Evolutionary conservation across 1,140 invertebrate genomes (phyloP).

Genomic region (Octopus sinensis): DNA sequence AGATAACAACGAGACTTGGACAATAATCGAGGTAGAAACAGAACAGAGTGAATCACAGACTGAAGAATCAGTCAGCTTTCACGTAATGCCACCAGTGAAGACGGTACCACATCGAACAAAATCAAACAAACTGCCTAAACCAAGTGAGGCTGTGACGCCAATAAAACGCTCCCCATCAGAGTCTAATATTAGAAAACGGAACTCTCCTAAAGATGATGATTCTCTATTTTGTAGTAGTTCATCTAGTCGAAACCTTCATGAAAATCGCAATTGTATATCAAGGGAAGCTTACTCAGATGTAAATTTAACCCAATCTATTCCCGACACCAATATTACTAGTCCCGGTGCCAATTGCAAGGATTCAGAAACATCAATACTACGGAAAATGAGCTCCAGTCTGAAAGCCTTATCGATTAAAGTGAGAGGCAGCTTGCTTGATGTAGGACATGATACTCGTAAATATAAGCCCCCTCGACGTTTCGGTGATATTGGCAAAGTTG

Average conservation of each 20-base stretch:
- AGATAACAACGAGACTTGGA: background rate
- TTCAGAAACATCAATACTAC: background rate
- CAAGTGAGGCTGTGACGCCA: background rate
- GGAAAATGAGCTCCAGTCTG: slow-evolving; percentile 15
- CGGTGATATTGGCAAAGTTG: slow-evolving; percentile 11
- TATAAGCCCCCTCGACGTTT: slow-evolving; percentile 3
- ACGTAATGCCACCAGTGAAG: background rate
- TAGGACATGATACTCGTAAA: slow-evolving; percentile 8
- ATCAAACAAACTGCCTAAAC: slow-evolving; percentile 5
- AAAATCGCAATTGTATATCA: background rate
- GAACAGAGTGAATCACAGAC: background rate
- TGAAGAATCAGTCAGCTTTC: background rate
- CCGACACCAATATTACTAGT: background rate
- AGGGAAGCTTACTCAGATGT: background rate
- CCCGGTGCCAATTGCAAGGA: background rate
- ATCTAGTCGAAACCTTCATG: slow-evolving; percentile 8
- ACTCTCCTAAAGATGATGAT: background rate
- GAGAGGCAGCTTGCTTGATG: background rate
- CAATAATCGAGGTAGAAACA: background rate
- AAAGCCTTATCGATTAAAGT: slow-evolving; percentile 11
- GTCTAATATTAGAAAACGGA: slow-evolving; percentile 9
- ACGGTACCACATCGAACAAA: slow-evolving; percentile 4
- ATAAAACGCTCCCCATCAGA: slow-evolving; percentile 10
- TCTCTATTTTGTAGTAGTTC: background rate
- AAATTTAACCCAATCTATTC: slow-evolving; percentile 2